Conservation (phyloP, 1,140 invertebrate genomes). For the Holcopasites calliopsidis region DNA sequence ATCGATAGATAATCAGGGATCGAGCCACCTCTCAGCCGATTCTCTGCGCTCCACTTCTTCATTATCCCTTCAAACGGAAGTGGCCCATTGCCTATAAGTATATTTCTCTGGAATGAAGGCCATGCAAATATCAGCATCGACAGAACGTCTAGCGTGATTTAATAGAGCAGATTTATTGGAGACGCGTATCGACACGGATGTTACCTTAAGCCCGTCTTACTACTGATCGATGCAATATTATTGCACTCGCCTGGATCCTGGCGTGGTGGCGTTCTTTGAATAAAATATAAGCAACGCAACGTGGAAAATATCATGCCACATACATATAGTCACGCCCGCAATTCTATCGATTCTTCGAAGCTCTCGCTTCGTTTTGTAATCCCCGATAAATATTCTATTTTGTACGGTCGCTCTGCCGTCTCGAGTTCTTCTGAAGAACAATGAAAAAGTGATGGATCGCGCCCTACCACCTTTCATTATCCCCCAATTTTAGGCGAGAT, state of each 20-base stretch:
- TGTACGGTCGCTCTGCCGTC: neutral
- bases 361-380: neutral
- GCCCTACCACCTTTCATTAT: neutral
- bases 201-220: conserved; percentile 22
- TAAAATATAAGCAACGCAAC: conserved; percentile 3
- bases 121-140: neutral
- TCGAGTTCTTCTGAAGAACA: neutral
- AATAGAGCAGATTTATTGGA: conserved; percentile 28
- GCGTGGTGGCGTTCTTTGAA: neutral
- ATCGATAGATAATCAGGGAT: too few species aligned
- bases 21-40: too few species aligned
- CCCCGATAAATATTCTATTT: conserved; percentile 28
- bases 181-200: conserved; percentile 5
- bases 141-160: neutral
- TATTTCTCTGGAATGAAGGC: neutral
- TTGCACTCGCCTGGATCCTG: neutral
- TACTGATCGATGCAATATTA: conserved; percentile 33
- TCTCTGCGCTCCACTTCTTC: too few species aligned
- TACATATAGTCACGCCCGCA: neutral
- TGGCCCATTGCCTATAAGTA: too few species aligned
- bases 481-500: too few species aligned
- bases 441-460: neutral
- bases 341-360: neutral
- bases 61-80: too few species aligned
- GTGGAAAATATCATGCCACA: neutral